These are phyloP conservation scores for Notoglanidium macrostoma DNA, from an alignment of 2,797 vertebrate genomes.

Conservation along the genomic window DNA sequence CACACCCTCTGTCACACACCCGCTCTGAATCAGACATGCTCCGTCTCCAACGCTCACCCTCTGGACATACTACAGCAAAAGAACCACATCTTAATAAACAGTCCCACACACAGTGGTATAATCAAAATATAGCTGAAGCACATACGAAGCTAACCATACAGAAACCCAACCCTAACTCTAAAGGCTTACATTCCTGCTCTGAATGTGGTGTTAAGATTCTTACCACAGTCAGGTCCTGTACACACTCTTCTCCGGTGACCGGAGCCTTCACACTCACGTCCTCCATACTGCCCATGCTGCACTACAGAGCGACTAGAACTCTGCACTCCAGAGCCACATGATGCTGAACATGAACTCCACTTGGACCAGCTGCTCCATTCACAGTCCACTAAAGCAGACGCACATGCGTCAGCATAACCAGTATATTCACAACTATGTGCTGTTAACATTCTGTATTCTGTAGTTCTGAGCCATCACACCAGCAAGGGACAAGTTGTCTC, in stretches of 20 bases:
- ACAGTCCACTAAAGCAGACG: slow-evolving; percentile 74
- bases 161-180: not conserved
- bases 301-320: slow-evolving; percentile 65
- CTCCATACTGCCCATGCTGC: slow-evolving; percentile 64
- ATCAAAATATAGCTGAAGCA: not conserved
- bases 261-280: slow-evolving; percentile 71
- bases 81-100: not conserved
- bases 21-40: slow-evolving; percentile 17
- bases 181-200: not conserved
- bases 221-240: slow-evolving; percentile 73
- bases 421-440: not conserved
- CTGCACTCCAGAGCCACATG: slow-evolving; percentile 73
- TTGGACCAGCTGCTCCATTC: slow-evolving; percentile 77
- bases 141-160: not conserved
- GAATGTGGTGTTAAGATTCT: slow-evolving; percentile 49
- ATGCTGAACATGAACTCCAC: slow-evolving; percentile 77
- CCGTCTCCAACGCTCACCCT: slow-evolving; percentile 79
- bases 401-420: not conserved
- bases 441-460: not conserved
- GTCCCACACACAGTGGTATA: not conserved
- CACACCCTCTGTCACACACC: slow-evolving; percentile 80
- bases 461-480: not conserved
- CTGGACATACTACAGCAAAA: slow-evolving; percentile 75
- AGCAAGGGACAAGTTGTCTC: not conserved
- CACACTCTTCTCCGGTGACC: slow-evolving; percentile 62